phyloP scores from a whole-genome alignment of 2,113 vertebrate genomes.

The Poecile atricapillus region DNA sequence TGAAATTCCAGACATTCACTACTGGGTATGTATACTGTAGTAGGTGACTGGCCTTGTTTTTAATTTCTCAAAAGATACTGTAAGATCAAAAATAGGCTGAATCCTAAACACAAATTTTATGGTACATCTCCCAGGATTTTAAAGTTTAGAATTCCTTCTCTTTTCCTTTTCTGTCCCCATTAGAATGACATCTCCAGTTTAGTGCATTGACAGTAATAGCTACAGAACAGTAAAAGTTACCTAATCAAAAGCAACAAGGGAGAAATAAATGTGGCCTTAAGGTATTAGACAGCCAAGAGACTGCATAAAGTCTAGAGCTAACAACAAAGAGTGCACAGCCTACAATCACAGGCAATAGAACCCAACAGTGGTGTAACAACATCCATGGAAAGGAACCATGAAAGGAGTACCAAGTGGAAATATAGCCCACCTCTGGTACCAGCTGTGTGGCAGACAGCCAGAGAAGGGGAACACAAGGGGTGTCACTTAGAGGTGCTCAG shows the following conservation, averaged over 20 bases:
- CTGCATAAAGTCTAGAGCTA: not conserved
- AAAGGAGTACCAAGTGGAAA: not conserved
- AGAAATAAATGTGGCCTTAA: not conserved
- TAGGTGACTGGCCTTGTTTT: not conserved
- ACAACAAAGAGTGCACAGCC: not conserved
- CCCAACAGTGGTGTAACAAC: not conserved
- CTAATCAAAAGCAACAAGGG: not conserved
- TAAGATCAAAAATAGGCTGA: not conserved
- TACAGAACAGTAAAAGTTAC: not conserved
- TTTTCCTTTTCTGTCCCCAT: not conserved
- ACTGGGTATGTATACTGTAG: not conserved
- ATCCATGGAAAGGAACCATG: not conserved
- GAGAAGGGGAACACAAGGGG: not conserved
- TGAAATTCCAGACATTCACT: not conserved
- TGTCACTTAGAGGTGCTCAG: not conserved
- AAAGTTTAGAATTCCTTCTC: not conserved
- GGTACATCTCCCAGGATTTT: not conserved
- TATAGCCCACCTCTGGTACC: not conserved
- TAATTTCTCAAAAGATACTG: not conserved
- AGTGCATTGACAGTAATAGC: not conserved
- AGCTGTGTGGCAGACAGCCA: not conserved
- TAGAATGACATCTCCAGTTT: not conserved
- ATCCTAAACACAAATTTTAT: not conserved
- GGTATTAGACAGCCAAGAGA: not conserved
- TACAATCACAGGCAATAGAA: not conserved